These are phyloP conservation scores for Parus major DNA, from an alignment of 2,113 vertebrate genomes.

Conservation along the genomic window DNA sequence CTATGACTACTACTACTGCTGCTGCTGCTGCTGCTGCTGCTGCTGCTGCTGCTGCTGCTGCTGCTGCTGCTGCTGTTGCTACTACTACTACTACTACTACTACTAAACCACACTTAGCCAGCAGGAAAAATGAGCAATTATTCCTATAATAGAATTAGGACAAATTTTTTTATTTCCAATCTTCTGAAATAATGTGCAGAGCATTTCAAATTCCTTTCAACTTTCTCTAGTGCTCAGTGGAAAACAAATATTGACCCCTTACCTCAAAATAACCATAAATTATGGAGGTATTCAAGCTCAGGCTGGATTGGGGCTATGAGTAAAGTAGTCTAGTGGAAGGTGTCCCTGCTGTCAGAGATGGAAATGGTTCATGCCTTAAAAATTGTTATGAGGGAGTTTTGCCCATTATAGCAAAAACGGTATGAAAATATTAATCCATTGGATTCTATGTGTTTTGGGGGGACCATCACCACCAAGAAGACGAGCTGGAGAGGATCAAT, in stretches of 20 bases:
- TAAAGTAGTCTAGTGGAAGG: background rate
- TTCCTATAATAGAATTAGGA: background rate
- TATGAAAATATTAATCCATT: background rate
- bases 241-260: constrained; percentile 11
- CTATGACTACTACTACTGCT: background rate
- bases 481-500: background rate
- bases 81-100: background rate
- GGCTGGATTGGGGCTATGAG: background rate
- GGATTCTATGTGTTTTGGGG: background rate
- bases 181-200: background rate
- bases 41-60: background rate
- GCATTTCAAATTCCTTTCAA: background rate
- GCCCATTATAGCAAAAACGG: background rate
- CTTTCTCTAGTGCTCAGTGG: constrained; percentile 2
- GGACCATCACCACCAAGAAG: background rate
- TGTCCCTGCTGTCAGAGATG: background rate
- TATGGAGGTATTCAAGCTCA: background rate
- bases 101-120: background rate
- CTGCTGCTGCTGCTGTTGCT: background rate
- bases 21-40: background rate
- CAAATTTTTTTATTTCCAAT: background rate
- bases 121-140: background rate
- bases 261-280: background rate
- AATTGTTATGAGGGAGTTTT: background rate
- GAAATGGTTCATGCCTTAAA: background rate